Conservation (phyloP, 2,888 invertebrate species). For the Antitype chi region DNA sequence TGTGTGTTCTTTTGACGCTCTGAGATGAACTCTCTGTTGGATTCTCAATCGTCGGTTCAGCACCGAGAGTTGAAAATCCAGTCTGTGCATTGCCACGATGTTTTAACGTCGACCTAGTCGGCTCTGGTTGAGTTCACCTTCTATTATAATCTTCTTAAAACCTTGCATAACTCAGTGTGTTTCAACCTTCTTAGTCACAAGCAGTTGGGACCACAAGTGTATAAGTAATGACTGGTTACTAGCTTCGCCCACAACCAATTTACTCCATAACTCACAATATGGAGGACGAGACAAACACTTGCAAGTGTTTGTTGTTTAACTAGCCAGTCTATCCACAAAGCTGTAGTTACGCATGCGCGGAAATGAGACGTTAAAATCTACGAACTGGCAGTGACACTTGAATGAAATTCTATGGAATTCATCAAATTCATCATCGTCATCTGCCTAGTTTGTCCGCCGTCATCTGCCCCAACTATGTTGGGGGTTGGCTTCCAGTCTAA, state of each 20-base stretch:
- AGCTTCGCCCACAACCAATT: slow-evolving; percentile 18
- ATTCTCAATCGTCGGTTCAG: too few species aligned
- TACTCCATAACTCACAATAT: slow-evolving; percentile 1
- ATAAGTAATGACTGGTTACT: neutral
- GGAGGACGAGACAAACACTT: neutral
- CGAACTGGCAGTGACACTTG: neutral
- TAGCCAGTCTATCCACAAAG: neutral
- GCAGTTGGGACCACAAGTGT: neutral
- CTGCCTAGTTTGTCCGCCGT: too few species aligned
- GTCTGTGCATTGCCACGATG: too few species aligned
- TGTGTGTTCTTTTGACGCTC: too few species aligned
- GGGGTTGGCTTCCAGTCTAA: too few species aligned
- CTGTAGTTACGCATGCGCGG: neutral
- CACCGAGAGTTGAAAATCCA: too few species aligned
- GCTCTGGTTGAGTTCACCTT: neutral
- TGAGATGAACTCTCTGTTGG: too few species aligned
- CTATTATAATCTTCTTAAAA: neutral
- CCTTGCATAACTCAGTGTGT: neutral
- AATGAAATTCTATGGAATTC: neutral
- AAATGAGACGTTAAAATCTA: neutral
- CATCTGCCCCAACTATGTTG: too few species aligned
- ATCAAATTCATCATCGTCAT: neutral
- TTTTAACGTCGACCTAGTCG: neutral
- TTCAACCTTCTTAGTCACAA: neutral
- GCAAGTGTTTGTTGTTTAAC: neutral